Base-by-base conservation (phyloP, 2,113 vertebrate genomes). In the Paraplagusia blochii region DNA sequence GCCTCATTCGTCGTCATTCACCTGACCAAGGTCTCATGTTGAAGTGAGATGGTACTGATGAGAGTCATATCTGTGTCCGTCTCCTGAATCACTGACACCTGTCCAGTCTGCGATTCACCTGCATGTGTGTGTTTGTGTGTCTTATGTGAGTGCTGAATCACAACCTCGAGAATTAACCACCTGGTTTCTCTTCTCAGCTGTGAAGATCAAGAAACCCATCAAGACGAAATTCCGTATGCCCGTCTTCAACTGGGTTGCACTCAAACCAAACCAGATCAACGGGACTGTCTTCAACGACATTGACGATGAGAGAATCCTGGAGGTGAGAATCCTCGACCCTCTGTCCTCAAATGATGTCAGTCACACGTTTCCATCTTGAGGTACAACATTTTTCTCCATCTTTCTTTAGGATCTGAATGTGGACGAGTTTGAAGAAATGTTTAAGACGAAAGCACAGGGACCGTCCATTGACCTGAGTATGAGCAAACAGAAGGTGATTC, bases 161-260 rank as follows among this genome's bases (percentile, higher is more conserved):
- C n/a, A n/a, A 40, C 6, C 38, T 12, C 38, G 11, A 11, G 22
- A 29, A 35, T 84, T 59, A 84, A 67, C 36, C 19, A 7, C 66
- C 40, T 74, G 53, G 66, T 18, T 77, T 0, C 2, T 0, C 2
- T 69, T 22, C 83, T 58, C 61, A 98, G 96, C 95, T 72, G 95
- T 99, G 83, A 94, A 96, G 18, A 99, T 99, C 79, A 99, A 99
- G 90, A 98, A 98, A 46, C 95, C 96, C 44, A 98, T 99, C 85
- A 98, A 98, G 90, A 98, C 96, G 39, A 99, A 98, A 74, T 99
- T 98, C 90, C 92, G 95, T 0, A 57, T 99, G 89, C 96, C 95
- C 0, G 95, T 99, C 73, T 98, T 99, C 85, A 99, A 99, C 87
- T 99, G 96, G 96, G 95, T 96, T 0, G 96, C 95, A 0, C 85